Conservation (phyloP, 2,113 vertebrate genomes). For the Syrrhaptes paradoxus region DNA sequence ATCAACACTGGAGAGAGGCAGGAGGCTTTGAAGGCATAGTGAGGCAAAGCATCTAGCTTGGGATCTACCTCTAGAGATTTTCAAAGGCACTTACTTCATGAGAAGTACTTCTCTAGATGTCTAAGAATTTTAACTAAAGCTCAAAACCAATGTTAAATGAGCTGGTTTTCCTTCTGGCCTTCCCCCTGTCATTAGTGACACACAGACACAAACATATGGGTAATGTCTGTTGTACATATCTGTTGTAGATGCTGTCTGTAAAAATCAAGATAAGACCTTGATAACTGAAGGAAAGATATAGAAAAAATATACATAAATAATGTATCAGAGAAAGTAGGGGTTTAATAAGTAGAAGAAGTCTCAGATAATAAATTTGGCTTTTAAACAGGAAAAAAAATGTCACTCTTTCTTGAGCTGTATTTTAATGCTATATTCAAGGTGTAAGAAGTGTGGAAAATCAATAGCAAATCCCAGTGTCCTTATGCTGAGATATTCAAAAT, state of each 20-base stretch:
- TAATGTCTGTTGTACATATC: not conserved
- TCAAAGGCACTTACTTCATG: not conserved
- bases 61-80: not conserved
- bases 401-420: slow-evolving; percentile 68
- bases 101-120: not conserved
- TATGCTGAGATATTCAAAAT: slow-evolving; percentile 77
- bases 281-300: slow-evolving; percentile 24
- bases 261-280: slow-evolving; percentile 49
- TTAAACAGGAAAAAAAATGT: slow-evolving; percentile 74
- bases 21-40: not conserved
- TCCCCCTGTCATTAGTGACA: not conserved
- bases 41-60: not conserved
- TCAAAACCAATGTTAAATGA: not conserved
- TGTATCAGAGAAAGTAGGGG: slow-evolving; percentile 50
- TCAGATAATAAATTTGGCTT: slow-evolving; percentile 68
- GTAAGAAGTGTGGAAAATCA: slow-evolving; percentile 75
- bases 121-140: not conserved
- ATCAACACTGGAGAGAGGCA: not conserved
- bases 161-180: not conserved
- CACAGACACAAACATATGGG: not conserved
- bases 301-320: slow-evolving; percentile 59
- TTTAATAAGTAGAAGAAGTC: slow-evolving; percentile 68
- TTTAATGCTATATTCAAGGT: slow-evolving; percentile 76
- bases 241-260: not conserved
- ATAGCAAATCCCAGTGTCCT: slow-evolving; percentile 74